Base-by-base conservation (phyloP, 2,113 vertebrate species). In the Dasypus novemcinctus region DNA sequence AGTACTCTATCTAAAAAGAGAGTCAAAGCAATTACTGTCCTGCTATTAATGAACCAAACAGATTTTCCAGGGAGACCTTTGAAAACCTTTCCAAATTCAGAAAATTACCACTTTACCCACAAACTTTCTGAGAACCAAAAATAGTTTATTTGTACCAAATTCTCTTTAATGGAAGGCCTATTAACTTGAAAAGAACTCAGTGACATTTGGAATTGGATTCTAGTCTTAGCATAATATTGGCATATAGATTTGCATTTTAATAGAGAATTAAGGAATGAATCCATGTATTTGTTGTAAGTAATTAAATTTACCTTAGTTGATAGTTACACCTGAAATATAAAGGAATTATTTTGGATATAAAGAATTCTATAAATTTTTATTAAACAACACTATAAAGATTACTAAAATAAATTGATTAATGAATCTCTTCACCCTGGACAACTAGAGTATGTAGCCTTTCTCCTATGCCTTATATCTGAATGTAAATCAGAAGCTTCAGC, bases 31-130 rank as follows among this genome's bases (percentile, higher is more conserved):
- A 94, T 94, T 91, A 90, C 68, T 94, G 7, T 33, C 63, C 66
- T 95, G 92, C 80, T 93, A 71, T 94, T 92, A 95, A 95, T 96
- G 96, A 95, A 41, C 63, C 13, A 82, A 96, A 66, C 57, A 52
- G 64, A 92, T 90, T 97, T 95, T 92, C 78, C 81, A 91, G 63
- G 43, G 88, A 97, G 91, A 95, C 18, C 52, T 93, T 81, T 88
- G 87, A 93, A 96, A 87, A 87, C 82, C n/a, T 95, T 95, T 91
- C 41, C 59, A 61, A 85, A 75, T 92, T 96, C 64, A 96, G 78
- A 95, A 94, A 95, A 95, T 92, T 92, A 81, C 64, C 69, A 95
- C 46, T 91, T 69, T 95, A 49, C 41, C 57, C 85, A 86, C 46
- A 81, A 93, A 68, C 31, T 90, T 95, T 88, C 54, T 94, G 91